Percentiles rank a stretch among this genome's conserved stretches.
These are phyloP conservation scores for Taeniopygia guttata DNA, from an alignment of 2,797 vertebrate genomes.

Conservation along the genomic window DNA sequence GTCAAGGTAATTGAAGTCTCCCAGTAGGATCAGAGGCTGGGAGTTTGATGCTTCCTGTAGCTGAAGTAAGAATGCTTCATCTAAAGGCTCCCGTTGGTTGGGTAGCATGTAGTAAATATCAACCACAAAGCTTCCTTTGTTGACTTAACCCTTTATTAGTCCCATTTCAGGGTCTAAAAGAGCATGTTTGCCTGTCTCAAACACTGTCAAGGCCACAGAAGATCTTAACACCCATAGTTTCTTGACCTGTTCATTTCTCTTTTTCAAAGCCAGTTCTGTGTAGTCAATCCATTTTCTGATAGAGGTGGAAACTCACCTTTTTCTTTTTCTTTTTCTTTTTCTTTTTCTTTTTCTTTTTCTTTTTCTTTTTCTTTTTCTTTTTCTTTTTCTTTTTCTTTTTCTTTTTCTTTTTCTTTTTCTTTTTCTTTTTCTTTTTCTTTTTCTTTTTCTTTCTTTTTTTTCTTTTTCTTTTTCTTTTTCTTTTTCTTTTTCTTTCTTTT, in stretches of 20 bases:
- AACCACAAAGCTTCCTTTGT: background rate
- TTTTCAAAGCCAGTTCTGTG: background rate
- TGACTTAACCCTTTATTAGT: background rate
- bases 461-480: too few relatives aligned
- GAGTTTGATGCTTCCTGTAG: background rate
- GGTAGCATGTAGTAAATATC: background rate
- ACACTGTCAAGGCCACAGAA: background rate
- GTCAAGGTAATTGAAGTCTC: background rate
- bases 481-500: too few relatives aligned
- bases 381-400: background rate
- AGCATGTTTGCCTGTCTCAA: background rate
- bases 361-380: too few relatives aligned
- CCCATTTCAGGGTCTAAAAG: background rate
- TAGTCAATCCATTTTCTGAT: background rate
- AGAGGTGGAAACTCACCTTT: rapidly evolving
- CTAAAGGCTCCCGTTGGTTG: background rate
- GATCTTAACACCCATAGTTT: background rate
- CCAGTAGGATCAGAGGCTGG: background rate
- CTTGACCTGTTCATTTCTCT: rapidly evolving
- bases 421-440: background rate
- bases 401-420: too few relatives aligned
- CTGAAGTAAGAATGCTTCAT: background rate
- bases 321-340: too few relatives aligned
- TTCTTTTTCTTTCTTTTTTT: too few relatives aligned
- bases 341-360: too few relatives aligned